Conservation (phyloP, 2,797 vertebrate genomes). For the Typhlichthys subterraneus region DNA sequence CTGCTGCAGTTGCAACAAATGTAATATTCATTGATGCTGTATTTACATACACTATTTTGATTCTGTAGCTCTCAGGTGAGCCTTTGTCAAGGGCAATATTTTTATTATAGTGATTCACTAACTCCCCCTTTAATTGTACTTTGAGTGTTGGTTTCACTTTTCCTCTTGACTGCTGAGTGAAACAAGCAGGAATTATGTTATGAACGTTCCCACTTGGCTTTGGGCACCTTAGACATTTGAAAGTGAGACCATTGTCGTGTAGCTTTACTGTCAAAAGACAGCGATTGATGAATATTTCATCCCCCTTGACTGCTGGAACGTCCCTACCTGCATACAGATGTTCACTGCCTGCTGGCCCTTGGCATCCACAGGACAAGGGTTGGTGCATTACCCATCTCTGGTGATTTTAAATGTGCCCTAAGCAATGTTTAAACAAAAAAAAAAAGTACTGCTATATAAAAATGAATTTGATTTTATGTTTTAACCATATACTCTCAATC, state of each 20-base stretch:
- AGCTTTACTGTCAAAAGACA: constrained; percentile 69
- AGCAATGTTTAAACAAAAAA: too few relatives aligned
- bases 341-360: constrained; percentile 42
- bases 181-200: constrained; percentile 68
- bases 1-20: constrained; percentile 20
- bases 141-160: constrained; percentile 42
- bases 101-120: constrained; percentile 38
- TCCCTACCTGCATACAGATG: constrained; percentile 69
- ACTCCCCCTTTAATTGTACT: constrained; percentile 57
- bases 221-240: constrained; percentile 63
- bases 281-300: constrained; percentile 76
- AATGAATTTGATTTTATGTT: too few relatives aligned
- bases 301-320: constrained; percentile 32
- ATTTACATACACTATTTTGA: constrained; percentile 63
- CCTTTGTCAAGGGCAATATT: constrained; percentile 49
- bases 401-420: too few relatives aligned
- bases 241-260: constrained; percentile 71
- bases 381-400: too few relatives aligned
- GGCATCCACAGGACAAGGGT: background rate
- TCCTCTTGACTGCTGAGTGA: constrained; percentile 44
- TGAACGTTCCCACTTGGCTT: constrained; percentile 59
- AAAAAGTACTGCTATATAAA: too few relatives aligned
- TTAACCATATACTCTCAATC: too few relatives aligned
- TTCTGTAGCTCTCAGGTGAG: constrained; percentile 36
- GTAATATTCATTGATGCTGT: constrained; percentile 61